Base-by-base conservation (phyloP, 2,797 vertebrate species). In the Esox masquinongy region DNA sequence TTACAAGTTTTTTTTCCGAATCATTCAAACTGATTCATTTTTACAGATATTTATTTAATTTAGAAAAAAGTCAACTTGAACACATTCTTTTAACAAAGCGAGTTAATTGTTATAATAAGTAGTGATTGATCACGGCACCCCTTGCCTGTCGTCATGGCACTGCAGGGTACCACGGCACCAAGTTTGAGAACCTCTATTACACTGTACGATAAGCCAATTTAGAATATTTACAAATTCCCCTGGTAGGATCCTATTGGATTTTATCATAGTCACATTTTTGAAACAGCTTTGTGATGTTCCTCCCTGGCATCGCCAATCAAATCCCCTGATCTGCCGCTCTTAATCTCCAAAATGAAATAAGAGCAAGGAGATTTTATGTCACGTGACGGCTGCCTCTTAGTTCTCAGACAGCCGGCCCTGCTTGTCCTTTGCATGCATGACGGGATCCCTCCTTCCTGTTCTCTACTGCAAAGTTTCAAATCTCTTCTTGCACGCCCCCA, bases 311-410 rank as follows among this genome's bases (percentile, higher is more conserved):
- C 77, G 73, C 68, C 84, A 84, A 89, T 77, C 80, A 89, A 90
- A 92, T 93, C 90, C 90, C 73, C 80, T 87, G 81, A 93, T 90
- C 91, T 89, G 88, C 90, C 84, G 85, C 83, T 85, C 90, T 92
- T 94, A 93, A 94, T 93, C 91, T 90, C 86, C 80, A 74, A 92
- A 92, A 92, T 90, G 82, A 91, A 91, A 92, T 91, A 91, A 91
- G 89, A 92, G 87, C 86, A 88, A 90, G 86, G 88, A 92, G 90
- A 90, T 93, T 93, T 92, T 74, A 68, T 73, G 74, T 85, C 90
- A 90, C 86, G 86, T 90, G 89, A 90, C 53, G 72, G 82, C 82
- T 74, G 89, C 77, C 84, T 88, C 80, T 90, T 91, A 85, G 75
- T 86, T 88, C 80, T 84, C 85, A 84, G 90, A 78, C 82, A 31